These are phyloP conservation scores for Noctua janthe DNA, from an alignment of 2,888 invertebrate genomes.

Conservation along the genomic window DNA sequence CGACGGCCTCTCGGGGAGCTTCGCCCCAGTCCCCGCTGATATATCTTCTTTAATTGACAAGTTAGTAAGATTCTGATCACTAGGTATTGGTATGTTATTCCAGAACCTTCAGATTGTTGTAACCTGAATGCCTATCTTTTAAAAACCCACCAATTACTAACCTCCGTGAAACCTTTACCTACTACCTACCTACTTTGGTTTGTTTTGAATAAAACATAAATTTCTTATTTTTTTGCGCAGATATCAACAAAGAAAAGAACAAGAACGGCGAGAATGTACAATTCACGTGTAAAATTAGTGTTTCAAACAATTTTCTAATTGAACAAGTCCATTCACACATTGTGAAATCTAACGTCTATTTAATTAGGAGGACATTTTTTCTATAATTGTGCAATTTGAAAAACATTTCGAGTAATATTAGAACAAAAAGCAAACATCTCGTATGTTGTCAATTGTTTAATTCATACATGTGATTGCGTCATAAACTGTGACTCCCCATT, in stretches of 20 bases:
- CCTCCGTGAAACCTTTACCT: neutral
- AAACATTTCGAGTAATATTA: constrained; percentile 33
- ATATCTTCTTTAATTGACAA: constrained; percentile 89
- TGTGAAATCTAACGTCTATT: constrained; percentile 40
- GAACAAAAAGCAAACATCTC: constrained; percentile 32
- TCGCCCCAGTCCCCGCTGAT: constrained; percentile 86
- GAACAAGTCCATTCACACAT: constrained; percentile 58
- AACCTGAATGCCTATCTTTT: neutral
- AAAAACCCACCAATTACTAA: neutral
- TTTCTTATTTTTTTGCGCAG: constrained; percentile 79
- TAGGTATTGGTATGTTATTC: neutral
- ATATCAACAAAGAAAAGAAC: constrained; percentile 93
- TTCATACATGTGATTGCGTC: constrained; percentile 59
- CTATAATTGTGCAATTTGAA: constrained; percentile 39
- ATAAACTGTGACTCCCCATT: constrained; percentile 62
- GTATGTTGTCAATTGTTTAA: constrained; percentile 57
- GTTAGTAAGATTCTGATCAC: constrained; percentile 70
- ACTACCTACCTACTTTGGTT: neutral
- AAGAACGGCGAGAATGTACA: constrained; percentile 93
- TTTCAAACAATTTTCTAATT: constrained; percentile 57
- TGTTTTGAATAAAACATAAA: neutral
- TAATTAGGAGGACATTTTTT: constrained; percentile 40
- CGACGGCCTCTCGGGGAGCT: constrained; percentile 83
- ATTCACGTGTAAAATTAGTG: constrained; percentile 92
- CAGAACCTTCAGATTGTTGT: neutral